A percentile compares a stretch with the other conserved stretches of the same genome.
phyloP scores from a whole-genome alignment of 1,140 invertebrate genomes.

The Halictus rubicundus region DNA sequence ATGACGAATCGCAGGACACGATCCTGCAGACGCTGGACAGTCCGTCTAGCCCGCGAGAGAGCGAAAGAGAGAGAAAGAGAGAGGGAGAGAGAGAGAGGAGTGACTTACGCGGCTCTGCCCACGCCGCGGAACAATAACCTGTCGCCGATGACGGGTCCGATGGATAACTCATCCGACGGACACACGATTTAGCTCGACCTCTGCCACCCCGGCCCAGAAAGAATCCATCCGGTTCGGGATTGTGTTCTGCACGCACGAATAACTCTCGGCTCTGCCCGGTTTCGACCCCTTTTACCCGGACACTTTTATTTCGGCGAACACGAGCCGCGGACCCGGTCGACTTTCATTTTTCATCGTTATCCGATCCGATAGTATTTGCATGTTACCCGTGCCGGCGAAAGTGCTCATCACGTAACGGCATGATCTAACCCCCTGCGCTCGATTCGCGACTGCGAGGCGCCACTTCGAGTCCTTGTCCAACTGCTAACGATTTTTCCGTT shows the following conservation, averaged over 20 bases:
- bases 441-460: no score
- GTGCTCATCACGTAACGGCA: neutral
- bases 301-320: neutral
- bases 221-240: neutral
- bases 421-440: no score
- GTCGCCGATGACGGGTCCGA: constrained; percentile 53
- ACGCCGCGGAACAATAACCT: constrained; percentile 58
- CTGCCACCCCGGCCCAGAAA: constrained; percentile 34
- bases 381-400: neutral
- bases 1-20: constrained; percentile 65
- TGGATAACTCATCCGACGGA: constrained; percentile 56
- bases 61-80: no score
- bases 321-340: neutral
- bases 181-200: constrained; percentile 55
- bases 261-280: constrained; percentile 33
- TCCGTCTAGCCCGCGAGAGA: constrained; percentile 36
- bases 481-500: no score
- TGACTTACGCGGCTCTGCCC: constrained; percentile 41
- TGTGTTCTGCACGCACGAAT: constrained; percentile 38
- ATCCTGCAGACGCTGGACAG: constrained; percentile 48
- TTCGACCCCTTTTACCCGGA: constrained; percentile 2
- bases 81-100: constrained; percentile 35
- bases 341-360: constrained; percentile 23
- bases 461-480: no score
- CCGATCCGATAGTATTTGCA: neutral